Evolutionary conservation across 1,140 invertebrate species (phyloP).

Genomic region (Drosophila miranda): DNA sequence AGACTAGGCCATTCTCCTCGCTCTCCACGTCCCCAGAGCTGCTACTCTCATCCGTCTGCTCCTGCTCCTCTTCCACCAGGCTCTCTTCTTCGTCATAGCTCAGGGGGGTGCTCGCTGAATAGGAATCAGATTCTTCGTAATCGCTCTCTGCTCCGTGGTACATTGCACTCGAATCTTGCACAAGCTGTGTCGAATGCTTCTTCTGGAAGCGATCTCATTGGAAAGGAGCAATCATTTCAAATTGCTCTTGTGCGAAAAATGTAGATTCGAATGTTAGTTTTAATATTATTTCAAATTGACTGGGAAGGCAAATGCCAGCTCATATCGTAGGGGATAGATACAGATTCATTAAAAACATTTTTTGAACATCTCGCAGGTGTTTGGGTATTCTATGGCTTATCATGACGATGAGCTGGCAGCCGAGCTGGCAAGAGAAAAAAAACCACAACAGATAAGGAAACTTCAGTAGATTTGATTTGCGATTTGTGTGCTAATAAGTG

Average conservation of each 20-base stretch:
- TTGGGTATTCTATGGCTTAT: conserved; percentile 17
- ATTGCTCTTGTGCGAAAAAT: not conserved
- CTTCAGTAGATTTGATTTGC: conserved; percentile 37
- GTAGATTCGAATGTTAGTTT: too few relatives aligned
- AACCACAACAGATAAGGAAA: conserved; percentile 24
- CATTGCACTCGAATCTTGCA: conserved; percentile 23
- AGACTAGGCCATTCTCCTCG: not conserved
- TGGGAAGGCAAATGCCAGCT: too few relatives aligned
- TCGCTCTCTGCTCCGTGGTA: conserved; percentile 4
- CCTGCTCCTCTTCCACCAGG: not conserved
- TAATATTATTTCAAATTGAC: too few relatives aligned
- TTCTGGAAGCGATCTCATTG: conserved; percentile 14
- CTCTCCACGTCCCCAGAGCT: too few relatives aligned
- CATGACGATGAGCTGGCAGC: conserved; percentile 15
- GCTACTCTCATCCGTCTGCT: too few relatives aligned
- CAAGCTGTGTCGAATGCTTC: not conserved
- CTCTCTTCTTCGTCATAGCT: too few relatives aligned
- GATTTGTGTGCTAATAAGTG: conserved; percentile 27
- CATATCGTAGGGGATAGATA: too few relatives aligned
- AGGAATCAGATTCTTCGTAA: too few relatives aligned
- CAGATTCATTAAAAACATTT: conserved; percentile 9
- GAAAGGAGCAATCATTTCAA: not conserved
- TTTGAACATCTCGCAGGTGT: conserved; percentile 23
- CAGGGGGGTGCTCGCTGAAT: too few relatives aligned
- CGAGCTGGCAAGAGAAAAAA: not conserved